These are phyloP conservation scores for Protomyctophum bolini DNA, from an alignment of 2,113 vertebrate species.

Conservation along the genomic window DNA sequence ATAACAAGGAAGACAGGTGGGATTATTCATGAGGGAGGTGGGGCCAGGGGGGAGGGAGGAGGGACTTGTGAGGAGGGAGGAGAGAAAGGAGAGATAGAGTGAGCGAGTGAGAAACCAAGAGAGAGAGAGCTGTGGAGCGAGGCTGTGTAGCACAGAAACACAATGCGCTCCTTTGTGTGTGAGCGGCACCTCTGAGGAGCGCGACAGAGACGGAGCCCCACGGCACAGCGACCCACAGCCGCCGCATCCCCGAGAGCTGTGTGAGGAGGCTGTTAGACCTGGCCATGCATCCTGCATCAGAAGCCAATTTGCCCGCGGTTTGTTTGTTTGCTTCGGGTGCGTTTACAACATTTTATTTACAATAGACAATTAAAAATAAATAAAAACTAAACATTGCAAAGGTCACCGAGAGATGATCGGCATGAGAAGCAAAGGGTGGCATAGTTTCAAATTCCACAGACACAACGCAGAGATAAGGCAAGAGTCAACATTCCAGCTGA, in stretches of 20 bases:
- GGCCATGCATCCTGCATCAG: too few species aligned
- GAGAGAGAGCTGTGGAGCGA: neutral
- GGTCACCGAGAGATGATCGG: too few species aligned
- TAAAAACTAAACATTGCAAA: neutral
- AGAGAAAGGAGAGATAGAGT: neutral
- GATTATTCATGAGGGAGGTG: constrained; percentile 89
- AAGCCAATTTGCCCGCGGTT: too few species aligned
- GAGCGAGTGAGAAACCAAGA: neutral
- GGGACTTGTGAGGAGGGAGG: constrained; percentile 64
- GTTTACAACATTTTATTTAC: neutral
- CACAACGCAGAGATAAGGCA: neutral
- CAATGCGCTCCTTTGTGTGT: too few species aligned
- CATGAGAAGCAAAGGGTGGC: neutral
- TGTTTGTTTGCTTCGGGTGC: neutral
- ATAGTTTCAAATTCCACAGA: neutral
- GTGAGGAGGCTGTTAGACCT: too few species aligned
- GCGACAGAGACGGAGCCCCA: neutral
- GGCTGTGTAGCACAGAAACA: neutral
- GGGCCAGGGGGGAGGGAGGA: constrained; percentile 81
- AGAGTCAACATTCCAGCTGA: neutral
- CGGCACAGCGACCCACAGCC: neutral
- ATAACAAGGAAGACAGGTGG: constrained; percentile 85
- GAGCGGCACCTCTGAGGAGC: too few species aligned
- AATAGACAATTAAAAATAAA: neutral
- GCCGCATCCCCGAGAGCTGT: neutral